Evolutionary conservation across 1,140 invertebrate species (phyloP), one percentile per base, ranked within the genome.

Genomic region (Apis florea): DNA sequence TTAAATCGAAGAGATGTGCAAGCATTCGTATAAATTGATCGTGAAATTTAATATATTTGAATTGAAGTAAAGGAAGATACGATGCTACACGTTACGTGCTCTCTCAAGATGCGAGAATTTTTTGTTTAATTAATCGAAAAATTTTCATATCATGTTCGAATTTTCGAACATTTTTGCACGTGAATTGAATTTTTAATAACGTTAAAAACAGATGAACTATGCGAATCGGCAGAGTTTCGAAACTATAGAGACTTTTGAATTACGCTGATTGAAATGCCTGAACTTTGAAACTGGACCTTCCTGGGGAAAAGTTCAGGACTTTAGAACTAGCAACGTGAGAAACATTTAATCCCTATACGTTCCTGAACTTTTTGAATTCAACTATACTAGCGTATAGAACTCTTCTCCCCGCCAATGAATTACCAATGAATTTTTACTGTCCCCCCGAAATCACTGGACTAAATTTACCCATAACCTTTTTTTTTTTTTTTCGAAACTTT

Each of bases 341-440:
- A 73, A 73, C 70, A 73, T 73, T 73, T 73, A 73, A 73, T 73
- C 31, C 70, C 31, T 19, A 59, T 73, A 58, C 56, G 24, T 31
- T 47, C 21, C 12, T 40, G 3, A 56, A 71, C 69, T 59, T 73
- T n/a, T 61, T 19, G 70, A 73, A 73, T 59, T 58, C 56, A 59
- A 73, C 54, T 47, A 58, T 47, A 31, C 13, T n/a, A 40, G 31
- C 31, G 6, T 40, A 40, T 40, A 40, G 17, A 59, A 73, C 40
- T 47, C 54, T 49, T 73, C 54, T 61, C 17, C 3, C 15, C 26
- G 26, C 31, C 31, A 40, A 40, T 40, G 31, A 40, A 40, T 40
- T 24, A 24, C 56, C 31, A 40, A 2, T n/a, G 51, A 54, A 40
- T 59, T 59, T 47, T 17, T 19, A 54, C 26, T n/a, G 53, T n/a